Base-by-base conservation (phyloP, 2,113 vertebrate species). In the Dunckerocampus dactyliophorus region DNA sequence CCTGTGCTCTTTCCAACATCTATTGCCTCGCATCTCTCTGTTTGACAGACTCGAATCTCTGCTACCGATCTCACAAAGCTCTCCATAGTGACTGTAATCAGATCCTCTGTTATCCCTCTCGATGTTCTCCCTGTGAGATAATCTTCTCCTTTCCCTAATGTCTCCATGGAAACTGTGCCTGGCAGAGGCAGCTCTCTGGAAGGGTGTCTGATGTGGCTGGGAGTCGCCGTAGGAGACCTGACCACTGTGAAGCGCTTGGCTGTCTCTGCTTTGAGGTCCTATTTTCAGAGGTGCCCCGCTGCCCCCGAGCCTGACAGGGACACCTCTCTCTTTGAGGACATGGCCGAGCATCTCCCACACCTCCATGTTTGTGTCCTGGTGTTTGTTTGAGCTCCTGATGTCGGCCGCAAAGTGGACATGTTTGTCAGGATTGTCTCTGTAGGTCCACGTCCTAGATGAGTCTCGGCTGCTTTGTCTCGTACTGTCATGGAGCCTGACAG, bases 151-250 rank as follows among this genome's bases (percentile, higher is more conserved):
- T 58, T 83, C 74, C 69, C 83, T 67, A 62, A 77, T 67, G 39
- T 88, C 80, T 49, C 86, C 85, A 79, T 85, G 88, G 85, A 87
- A 89, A 85, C 88, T 87, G 77, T 84, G 85, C 72, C 89, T 81
- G 59, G 62, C 48, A 67, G 65, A 28, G 62, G 75, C 65, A 31
- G 85, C 75, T 67, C 88, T 80, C 19, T 76, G 82, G 63, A 90
- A 88, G 37, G 0, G 71, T 50, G 71, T 82, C 80, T 72, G 84
- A 80, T 82, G 78, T 66, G 75, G 73, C 51, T 67, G 82, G 72
- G 71, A 63, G 79, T 73, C 79, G 8, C 74, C 0, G 8, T 43
- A 74, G 57, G 82, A 83, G 63, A 70, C 75, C 52, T 85, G 78
- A 8, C 83, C 82, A 75, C 82, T 74, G 0, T 76, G 71, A 67